These are phyloP conservation scores for Saxidomus purpurata DNA, from an alignment of 1,140 invertebrate species.

Conservation along the genomic window DNA sequence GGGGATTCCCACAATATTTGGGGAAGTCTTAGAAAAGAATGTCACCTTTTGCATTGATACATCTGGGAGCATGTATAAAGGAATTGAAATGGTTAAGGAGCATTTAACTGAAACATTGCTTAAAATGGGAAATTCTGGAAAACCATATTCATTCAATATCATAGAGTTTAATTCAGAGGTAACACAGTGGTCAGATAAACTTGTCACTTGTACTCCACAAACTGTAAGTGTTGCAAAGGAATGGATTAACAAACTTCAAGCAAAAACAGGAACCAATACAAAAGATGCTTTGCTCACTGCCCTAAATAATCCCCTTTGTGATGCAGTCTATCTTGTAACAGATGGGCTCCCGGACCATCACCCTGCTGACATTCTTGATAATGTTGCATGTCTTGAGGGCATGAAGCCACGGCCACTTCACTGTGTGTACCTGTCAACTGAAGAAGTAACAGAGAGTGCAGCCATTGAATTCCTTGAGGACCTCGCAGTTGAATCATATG, in stretches of 20 bases:
- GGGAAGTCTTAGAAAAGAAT: conserved; percentile 82
- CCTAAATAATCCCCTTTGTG: conserved; percentile 80
- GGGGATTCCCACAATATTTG: conserved; percentile 82
- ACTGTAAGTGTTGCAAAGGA: conserved; percentile 84
- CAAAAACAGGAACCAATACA: conserved; percentile 86
- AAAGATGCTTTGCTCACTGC: conserved; percentile 84
- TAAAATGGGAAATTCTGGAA: conserved; percentile 77
- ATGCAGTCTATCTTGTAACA: conserved; percentile 85
- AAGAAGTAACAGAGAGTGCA: conserved; percentile 78
- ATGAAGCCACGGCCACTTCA: conserved; percentile 81
- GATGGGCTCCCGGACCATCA: conserved; percentile 86
- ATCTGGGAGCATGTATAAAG: conserved; percentile 85
- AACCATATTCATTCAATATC: conserved; percentile 83
- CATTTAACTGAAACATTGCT: conserved; percentile 84
- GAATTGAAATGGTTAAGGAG: conserved; percentile 84
- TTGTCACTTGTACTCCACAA: conserved; percentile 85
- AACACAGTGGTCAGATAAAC: conserved; percentile 85
- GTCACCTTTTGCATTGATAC: conserved; percentile 86
- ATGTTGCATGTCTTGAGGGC: conserved; percentile 74
- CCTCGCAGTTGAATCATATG: conserved; percentile 85
- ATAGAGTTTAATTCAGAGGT: conserved; percentile 86
- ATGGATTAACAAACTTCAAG: conserved; percentile 83
- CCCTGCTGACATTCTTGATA: conserved; percentile 84
- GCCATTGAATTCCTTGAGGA: conserved; percentile 85
- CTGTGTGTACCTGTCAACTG: conserved; percentile 83